These are phyloP conservation scores for Euclidia mi DNA, from an alignment of 2,888 invertebrate genomes.

Conservation along the genomic window DNA sequence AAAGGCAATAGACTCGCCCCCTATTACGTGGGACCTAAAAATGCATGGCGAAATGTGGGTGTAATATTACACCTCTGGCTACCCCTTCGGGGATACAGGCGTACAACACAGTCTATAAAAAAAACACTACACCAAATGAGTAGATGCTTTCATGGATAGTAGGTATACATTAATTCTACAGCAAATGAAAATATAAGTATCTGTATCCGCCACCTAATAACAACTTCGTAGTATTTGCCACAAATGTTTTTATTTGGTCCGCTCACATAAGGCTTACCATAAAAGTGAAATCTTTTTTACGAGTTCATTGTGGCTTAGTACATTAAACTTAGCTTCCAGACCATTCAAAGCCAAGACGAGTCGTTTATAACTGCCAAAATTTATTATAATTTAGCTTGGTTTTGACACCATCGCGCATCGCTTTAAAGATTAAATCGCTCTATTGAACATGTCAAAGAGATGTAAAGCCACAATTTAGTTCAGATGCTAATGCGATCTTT, in stretches of 20 bases:
- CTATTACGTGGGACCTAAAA: too few species aligned
- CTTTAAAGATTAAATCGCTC: constrained; percentile 28
- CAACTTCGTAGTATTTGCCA: constrained; percentile 24
- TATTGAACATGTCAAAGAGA: constrained; percentile 9
- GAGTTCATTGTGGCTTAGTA: constrained; percentile 28
- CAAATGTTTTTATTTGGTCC: constrained; percentile 45
- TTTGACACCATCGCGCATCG: constrained; percentile 20
- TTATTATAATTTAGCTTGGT: constrained; percentile 32
- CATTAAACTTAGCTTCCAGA: constrained; percentile 40
- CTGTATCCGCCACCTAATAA: not conserved
- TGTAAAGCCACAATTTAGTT: not conserved
- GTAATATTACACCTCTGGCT: too few species aligned
- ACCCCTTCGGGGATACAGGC: too few species aligned
- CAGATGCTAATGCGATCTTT: not conserved
- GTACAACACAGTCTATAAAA: too few species aligned
- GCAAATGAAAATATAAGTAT: not conserved
- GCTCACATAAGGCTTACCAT: constrained; percentile 33
- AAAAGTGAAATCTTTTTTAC: constrained; percentile 53
- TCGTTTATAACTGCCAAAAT: constrained; percentile 26
- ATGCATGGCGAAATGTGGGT: too few species aligned
- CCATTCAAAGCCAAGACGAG: constrained; percentile 26
- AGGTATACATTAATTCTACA: too few species aligned
- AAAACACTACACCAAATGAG: too few species aligned
- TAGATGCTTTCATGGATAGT: too few species aligned
- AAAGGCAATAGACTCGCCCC: too few species aligned